Conservation (phyloP, 2,888 invertebrate species). For the Drosophila bunnanda region DNA sequence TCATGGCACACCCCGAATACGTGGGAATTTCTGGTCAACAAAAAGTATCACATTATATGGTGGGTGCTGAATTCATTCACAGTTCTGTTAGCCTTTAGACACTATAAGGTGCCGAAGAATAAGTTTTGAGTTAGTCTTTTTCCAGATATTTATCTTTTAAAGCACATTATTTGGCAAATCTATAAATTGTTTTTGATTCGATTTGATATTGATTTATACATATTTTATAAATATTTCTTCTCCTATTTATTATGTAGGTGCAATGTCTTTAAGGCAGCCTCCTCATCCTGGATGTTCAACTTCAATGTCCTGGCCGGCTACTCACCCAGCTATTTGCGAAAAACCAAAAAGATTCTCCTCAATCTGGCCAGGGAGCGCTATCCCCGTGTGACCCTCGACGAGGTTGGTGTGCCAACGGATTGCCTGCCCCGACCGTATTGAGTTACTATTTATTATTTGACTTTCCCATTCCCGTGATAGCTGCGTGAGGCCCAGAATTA, state of each 20-base stretch:
- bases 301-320: conserved; percentile 94
- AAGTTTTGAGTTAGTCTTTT: no score
- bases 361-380: conserved; percentile 92
- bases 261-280: conserved; percentile 93
- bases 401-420: conserved; percentile 79
- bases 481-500: conserved; percentile 90
- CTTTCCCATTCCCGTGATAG: conserved; percentile 67
- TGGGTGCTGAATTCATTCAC: conserved; percentile 78
- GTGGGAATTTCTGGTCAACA: conserved; percentile 94
- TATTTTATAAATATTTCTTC: neutral
- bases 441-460: conserved; percentile 18
- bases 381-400: conserved; percentile 90
- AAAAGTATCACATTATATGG: conserved; percentile 93
- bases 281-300: conserved; percentile 97
- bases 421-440: neutral
- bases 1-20: conserved; percentile 89
- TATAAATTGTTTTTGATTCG: neutral
- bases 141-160: neutral
- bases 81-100: neutral
- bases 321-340: conserved; percentile 90
- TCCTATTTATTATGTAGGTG: conserved; percentile 86
- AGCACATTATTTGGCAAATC: neutral
- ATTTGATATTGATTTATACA: neutral
- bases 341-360: conserved; percentile 91
- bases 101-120: neutral